Base-by-base conservation (phyloP, 2,797 vertebrate species). In the Taenioides sp. region DNA sequence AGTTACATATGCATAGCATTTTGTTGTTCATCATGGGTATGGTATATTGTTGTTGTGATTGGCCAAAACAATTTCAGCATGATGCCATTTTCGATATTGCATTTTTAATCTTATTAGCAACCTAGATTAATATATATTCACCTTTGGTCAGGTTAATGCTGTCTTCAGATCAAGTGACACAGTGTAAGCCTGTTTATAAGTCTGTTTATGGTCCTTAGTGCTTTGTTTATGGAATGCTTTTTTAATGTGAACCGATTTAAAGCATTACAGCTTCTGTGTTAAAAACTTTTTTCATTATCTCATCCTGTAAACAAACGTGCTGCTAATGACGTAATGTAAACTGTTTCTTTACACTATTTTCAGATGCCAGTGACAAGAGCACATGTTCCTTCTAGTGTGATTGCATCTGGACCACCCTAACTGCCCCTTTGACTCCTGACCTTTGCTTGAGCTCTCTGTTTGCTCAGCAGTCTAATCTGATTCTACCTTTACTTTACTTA, bases 391-490 rank as follows among this genome's bases (percentile, higher is more conserved):
- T 28, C 17, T 28, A 47, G 18, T 22, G 40, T 63, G 61, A 63
- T 43, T 63, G 20, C n/a, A 63, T 63, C 61, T 63, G 18, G 20
- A 64, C 62, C 62, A 64, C 62, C 62, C n/a, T 14, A 43, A 22
- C 12, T 28, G 25, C 57, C 25, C n/a, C 11, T 43, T 0, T 64
- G 62, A 64, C 37, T 37, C 25, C 6, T 65, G 1, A 11, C 22
- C 40, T 47, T 16, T 25, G 16, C 6, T 23, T 27, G 5, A 47
- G 12, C 14, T 47, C 22, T 27, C 22, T 49, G 63, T 65, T 65
- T 65, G 23, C 12, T 25, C 22, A 25, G n/a, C 2, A 47, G 43
- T 14, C 23, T 65, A 25, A 27, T 65, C 63, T 14, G 63, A 65
- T 65, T 47, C 40, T 25, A 22, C 17, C 14, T 64, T 63, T 47